Base-by-base conservation (phyloP, 2,888 invertebrate genomes). In the Drosophila pseudotakahashii region DNA sequence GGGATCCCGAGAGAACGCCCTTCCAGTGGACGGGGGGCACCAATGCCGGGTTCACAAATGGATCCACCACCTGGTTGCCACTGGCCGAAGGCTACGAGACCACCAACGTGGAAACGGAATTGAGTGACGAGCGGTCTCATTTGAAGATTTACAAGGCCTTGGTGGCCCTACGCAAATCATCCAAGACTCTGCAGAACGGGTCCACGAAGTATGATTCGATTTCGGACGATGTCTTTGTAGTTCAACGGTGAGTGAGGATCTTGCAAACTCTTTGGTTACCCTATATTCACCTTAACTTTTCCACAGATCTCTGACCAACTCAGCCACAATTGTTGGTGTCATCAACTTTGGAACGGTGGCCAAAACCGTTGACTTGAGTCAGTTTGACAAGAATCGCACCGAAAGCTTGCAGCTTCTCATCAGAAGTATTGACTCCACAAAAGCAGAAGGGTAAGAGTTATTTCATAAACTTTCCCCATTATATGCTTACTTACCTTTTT, bases 1-100 rank as follows among this genome's bases (percentile, higher is more conserved):
- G 96, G 3, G 96, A 96, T 90, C 93, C 94, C 0, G 93, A 92
- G 30, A 92, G 95, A 41, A 94, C 94, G 0, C 95, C 95, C 0
- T 94, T 93, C 89, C 94, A 94, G 58, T 95, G 95, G 95, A 93
- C 93, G 73, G 73, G 85, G 26, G 83, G 91, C 0, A 88, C 73
- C 4, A 93, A 92, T 77, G 39, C 90, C 62, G 23, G 93, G 59
- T 93, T 92, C 58, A 89, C 91, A 0, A 85, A 81, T 0, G 88
- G 81, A 1, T 0, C 50, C 6, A 80, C 80, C 19, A 90, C 92
- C 0, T 92, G 92, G 92, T 66, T 92, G 23, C 92, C 92, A 0
- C 63, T 92, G 10, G 93, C 95, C 51, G 89, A 90, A 0, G 94
- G 95, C 88, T 95, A 95, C 80, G 78, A 79, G 59, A 92, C 91